Evolutionary conservation across 2,797 vertebrate species (phyloP), one percentile per base, ranked within the genome.

Genomic region (Clarias laeviceps): DNA sequence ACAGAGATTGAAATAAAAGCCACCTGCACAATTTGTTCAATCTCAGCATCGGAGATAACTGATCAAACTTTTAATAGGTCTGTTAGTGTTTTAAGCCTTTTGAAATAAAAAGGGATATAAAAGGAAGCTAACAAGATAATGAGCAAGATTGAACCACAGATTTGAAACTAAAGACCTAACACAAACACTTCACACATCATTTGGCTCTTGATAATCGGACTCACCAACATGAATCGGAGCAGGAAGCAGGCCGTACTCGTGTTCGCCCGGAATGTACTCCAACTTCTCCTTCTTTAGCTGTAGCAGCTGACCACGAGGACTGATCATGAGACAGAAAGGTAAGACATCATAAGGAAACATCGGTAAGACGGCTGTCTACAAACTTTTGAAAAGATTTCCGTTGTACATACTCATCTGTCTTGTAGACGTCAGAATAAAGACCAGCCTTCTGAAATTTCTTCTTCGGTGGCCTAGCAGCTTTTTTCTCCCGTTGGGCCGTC

Each of bases 391-490:
- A 65, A 45, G 3, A 65, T 27, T 27, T 80, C 61, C 83, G 85
- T 82, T 72, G 22, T 85, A 96, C 98, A 96, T 93, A 99, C 98
- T 99, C 97, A 80, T 96, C 94, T 54, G 96, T 97, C 95, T 99
- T 99, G 94, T 98, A 99, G 89, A 99, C 97, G 20, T 99, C 98
- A 1, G 98, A 99, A 92, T 99, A 99, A 77, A 99, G 96, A 73
- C 98, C 98, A 18, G 98, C 98, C 93, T 98, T 99, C 95, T 99
- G 98, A 92, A 97, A 99, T 90, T 99, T 99, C 93, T 99, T 99
- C 95, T 99, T 99, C 85, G 98, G 98, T 82, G 97, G 97, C 65
- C 98, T 96, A 84, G 97, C 96, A 56, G 96, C 89, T 93, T 98
- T 98, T 90, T 99, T 99, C 93, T 98, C 97, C 34, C 97, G 95